Evolutionary conservation across 92 coral and sea anemone species (phyloP), one percentile per base, ranked within the genome.

Genomic region (Palythoa heliodiscus): DNA sequence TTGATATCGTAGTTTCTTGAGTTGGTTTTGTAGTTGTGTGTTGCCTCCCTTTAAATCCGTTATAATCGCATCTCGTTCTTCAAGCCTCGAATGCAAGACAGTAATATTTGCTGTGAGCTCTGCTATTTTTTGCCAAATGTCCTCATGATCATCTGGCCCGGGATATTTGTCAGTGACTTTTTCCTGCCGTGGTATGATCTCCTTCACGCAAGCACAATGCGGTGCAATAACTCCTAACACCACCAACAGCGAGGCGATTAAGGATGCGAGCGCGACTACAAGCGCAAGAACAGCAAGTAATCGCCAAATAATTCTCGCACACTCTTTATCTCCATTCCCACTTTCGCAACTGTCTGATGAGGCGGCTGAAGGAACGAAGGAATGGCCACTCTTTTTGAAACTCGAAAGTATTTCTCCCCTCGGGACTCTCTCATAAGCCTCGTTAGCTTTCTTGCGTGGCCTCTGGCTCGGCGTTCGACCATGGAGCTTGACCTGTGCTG

Each of bases 381-480:
- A 52, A 17, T 47, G 74, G 25, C 48, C n/a, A 7, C 10, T 6
- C 66, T 80, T 80, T 48, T n/a, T 48, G 66, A 63, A 80, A 29
- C 74, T 93, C 86, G 67, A 57, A 90, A 2, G 93, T 79, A 19
- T 90, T 78, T 75, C 82, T 66, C 14, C 73, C 60, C 47, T 87
- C 11, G 76, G 80, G 4, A 87, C 90, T 22, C 86, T 77, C 60
- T 94, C 95, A 85, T 94, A 92, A 3, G 89, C 58, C 48, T 94
- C 98, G 58, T 94, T 94, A 40, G 53, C 54, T 76, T 92, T 94
- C 84, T 89, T 94, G 12, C 98, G 87, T 39, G 98, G 98, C 20
- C 83, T 86, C 71, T 73, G 91, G 39, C 93, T 87, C 10, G 93
- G 90, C 55, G 76, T 87, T 11, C 90, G 91, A 13, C 82, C 87